Conservation (phyloP, 1,140 invertebrate genomes). For the Octopus sinensis region DNA sequence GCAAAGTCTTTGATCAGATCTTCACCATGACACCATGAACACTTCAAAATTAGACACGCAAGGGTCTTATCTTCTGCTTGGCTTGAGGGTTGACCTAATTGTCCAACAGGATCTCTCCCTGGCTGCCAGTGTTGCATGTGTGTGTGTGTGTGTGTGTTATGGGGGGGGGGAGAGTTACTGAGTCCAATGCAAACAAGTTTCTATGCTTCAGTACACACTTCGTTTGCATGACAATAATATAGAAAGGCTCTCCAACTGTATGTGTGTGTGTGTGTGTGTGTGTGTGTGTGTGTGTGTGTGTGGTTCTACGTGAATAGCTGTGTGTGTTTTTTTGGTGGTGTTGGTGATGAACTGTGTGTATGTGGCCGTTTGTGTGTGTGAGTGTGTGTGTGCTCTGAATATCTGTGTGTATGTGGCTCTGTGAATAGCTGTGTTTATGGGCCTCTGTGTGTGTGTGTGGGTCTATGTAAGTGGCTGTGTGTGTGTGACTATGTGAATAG, state of each 20-base stretch:
- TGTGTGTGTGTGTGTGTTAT: no score
- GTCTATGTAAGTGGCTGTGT: not conserved
- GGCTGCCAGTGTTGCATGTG: no score
- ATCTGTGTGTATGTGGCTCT: not conserved
- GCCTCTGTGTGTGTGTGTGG: not conserved
- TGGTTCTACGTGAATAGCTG: not conserved
- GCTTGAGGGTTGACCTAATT: no score
- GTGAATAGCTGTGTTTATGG: not conserved
- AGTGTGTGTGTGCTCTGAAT: not conserved
- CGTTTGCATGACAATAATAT: no score
- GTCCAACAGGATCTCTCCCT: no score
- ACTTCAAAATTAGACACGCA: no score
- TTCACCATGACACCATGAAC: no score
- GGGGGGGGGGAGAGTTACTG: no score
- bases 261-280: not conserved
- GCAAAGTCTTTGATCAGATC: no score
- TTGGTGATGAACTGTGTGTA: not conserved
- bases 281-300: not conserved
- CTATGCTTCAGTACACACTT: no score
- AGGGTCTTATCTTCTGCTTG: no score
- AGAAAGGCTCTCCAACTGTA: not conserved
- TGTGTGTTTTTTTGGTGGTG: not conserved
- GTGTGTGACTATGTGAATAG: not conserved
- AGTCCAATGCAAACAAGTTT: no score
- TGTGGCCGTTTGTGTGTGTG: not conserved